Conservation (phyloP, 2,113 vertebrate species). For the Formicarius rufipectus region DNA sequence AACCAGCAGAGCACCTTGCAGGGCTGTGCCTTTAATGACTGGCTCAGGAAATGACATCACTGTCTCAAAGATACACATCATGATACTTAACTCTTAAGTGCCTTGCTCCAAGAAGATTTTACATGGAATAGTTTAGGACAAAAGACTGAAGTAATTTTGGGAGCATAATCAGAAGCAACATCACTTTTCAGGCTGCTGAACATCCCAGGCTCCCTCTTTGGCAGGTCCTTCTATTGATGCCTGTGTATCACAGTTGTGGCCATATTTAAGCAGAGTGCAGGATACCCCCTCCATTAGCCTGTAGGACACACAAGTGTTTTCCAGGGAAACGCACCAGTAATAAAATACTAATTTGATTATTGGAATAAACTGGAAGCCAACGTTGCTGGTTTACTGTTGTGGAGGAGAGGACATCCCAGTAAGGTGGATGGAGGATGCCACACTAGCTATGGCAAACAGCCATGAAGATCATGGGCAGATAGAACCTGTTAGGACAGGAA, state of each 20-base stretch:
- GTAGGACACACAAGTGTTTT: background rate
- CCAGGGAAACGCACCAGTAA: background rate
- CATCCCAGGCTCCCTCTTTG: background rate
- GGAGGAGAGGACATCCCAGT: background rate
- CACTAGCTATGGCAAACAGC: background rate
- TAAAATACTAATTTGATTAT: background rate
- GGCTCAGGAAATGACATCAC: background rate
- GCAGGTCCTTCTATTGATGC: background rate
- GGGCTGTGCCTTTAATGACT: background rate
- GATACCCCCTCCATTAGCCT: background rate
- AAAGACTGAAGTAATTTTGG: background rate
- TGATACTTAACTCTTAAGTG: background rate
- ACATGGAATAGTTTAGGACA: background rate
- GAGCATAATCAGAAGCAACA: background rate
- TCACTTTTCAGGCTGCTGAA: background rate
- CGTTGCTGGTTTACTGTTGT: background rate
- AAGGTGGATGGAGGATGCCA: background rate
- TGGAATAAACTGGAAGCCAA: background rate
- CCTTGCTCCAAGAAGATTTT: background rate
- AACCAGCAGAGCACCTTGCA: background rate
- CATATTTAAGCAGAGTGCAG: background rate
- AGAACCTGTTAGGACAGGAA: background rate
- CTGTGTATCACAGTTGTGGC: background rate
- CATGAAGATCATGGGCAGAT: background rate
- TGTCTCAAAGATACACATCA: background rate